phyloP scores from a whole-genome alignment of 2,888 invertebrate genomes.

The Sinohyriopsis cumingii region DNA sequence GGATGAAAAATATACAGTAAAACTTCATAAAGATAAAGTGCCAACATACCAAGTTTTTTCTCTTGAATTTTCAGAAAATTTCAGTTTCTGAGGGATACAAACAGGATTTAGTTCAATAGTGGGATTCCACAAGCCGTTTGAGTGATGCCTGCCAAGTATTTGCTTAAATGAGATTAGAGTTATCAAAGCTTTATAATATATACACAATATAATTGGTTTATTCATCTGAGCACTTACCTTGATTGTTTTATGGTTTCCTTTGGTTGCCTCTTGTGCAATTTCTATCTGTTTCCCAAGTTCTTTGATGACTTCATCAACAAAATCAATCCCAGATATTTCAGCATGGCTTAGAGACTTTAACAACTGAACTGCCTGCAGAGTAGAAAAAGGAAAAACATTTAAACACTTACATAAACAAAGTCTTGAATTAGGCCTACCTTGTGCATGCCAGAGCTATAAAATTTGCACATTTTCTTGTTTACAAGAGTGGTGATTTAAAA shows the following conservation, averaged over 20 bases:
- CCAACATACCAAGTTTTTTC: no score
- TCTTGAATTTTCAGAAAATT: no score
- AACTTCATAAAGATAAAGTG: no score
- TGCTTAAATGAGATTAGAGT: neutral
- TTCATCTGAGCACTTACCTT: slow-evolving; percentile 77
- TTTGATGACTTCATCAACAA: slow-evolving; percentile 83
- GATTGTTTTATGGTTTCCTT: slow-evolving; percentile 91
- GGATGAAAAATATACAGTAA: no score
- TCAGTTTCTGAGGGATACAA: no score
- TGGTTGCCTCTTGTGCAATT: slow-evolving; percentile 80
- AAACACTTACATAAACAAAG: neutral
- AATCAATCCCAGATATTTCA: slow-evolving; percentile 84
- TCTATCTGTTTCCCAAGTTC: slow-evolving; percentile 85
- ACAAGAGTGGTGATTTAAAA: no score
- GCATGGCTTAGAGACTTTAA: slow-evolving; percentile 85
- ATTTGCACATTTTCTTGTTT: no score
- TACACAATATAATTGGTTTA: neutral
- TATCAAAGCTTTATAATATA: neutral
- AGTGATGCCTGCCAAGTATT: no score
- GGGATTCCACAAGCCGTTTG: no score
- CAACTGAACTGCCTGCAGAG: slow-evolving; percentile 82
- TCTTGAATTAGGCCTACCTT: neutral
- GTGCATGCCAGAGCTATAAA: no score
- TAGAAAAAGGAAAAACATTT: slow-evolving; percentile 7
- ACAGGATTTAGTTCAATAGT: no score